These are phyloP conservation scores for Petromus typicus DNA, from an alignment of 2,113 vertebrate species.

Conservation along the genomic window DNA sequence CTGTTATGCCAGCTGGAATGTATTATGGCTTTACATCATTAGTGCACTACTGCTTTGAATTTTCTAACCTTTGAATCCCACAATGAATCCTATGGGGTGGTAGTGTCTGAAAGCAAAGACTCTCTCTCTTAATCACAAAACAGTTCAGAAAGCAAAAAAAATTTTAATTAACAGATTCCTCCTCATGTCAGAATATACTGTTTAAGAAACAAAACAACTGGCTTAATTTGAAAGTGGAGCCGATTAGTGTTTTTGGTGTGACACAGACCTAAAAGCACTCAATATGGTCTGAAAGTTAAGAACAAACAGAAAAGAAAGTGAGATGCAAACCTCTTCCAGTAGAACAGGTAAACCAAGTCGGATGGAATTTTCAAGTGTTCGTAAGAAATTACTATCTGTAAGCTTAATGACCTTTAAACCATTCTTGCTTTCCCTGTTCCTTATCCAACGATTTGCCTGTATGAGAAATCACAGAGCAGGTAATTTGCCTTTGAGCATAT, in stretches of 20 bases:
- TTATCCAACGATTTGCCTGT: slow-evolving; percentile 93
- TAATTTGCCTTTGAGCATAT: not conserved
- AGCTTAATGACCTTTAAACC: slow-evolving; percentile 92
- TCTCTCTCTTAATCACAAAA: not conserved
- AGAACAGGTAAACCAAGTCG: slow-evolving; percentile 90
- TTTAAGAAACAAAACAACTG: not conserved
- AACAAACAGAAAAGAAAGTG: not conserved
- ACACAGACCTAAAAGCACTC: not conserved
- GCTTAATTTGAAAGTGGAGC: not conserved
- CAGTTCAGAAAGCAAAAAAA: not conserved
- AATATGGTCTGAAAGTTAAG: not conserved
- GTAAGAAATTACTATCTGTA: slow-evolving; percentile 89
- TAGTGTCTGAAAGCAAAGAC: not conserved
- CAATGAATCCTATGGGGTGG: not conserved
- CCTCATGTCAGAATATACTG: not conserved
- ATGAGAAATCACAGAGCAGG: slow-evolving; percentile 31
- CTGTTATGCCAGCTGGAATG: not conserved
- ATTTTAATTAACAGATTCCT: not conserved
- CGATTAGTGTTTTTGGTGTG: not conserved
- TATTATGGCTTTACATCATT: not conserved
- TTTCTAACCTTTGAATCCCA: not conserved
- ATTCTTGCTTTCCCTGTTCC: slow-evolving; percentile 88
- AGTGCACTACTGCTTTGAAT: not conserved
- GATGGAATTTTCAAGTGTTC: slow-evolving; percentile 90
- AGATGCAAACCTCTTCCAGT: slow-evolving; percentile 89